phyloP scores from a whole-genome alignment of 2,797 vertebrate genomes.

The Myotis daubentonii region DNA sequence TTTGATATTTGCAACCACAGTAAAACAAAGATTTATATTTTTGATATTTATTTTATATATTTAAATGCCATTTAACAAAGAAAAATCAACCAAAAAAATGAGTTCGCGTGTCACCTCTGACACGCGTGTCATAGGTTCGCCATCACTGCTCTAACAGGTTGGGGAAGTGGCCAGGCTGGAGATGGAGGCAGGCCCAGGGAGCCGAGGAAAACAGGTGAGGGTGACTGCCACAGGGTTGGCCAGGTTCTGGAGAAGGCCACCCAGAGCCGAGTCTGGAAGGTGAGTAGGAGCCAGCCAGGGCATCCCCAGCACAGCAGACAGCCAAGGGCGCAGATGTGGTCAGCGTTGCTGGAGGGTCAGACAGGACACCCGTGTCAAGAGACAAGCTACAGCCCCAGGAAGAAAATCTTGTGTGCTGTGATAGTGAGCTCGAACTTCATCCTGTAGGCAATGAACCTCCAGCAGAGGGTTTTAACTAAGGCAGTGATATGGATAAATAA shows the following conservation, averaged over 20 bases:
- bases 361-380: accelerated
- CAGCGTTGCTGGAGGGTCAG: neutral
- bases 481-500: neutral
- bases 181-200: neutral
- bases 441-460: neutral
- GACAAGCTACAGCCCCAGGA: neutral
- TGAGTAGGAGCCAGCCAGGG: neutral
- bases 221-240: too few relatives aligned
- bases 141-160: neutral
- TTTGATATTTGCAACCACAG: too few relatives aligned
- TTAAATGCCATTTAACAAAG: too few relatives aligned
- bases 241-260: neutral
- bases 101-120: too few relatives aligned
- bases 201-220: neutral
- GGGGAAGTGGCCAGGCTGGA: neutral
- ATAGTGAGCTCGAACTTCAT: neutral
- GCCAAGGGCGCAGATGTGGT: neutral
- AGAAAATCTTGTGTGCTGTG: neutral
- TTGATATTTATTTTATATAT: too few relatives aligned
- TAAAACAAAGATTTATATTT: too few relatives aligned
- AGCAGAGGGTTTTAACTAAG: neutral
- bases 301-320: neutral
- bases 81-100: too few relatives aligned
- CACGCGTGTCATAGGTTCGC: too few relatives aligned
- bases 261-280: neutral